Evolutionary conservation across 2,113 vertebrate species (phyloP).

Genomic region (Campylomormyrus numenius): DNA sequence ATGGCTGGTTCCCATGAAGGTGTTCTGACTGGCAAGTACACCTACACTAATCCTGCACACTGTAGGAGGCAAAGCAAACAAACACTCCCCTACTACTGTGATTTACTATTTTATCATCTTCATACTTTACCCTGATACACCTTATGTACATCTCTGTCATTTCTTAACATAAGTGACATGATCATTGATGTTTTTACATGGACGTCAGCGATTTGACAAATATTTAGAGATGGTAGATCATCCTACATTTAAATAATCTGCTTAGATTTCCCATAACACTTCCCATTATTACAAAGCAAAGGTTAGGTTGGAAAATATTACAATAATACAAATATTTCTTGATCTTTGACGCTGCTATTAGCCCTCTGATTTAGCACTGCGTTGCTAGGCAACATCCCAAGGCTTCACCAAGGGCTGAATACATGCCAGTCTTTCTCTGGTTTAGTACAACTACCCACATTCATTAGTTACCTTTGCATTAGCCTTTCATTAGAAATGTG

Average conservation of each 20-base stretch:
- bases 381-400: not conserved
- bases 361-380: not conserved
- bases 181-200: not conserved
- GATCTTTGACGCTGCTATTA: not conserved
- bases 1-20: not conserved
- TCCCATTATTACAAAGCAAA: not conserved
- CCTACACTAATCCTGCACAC: not conserved
- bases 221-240: not conserved
- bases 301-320: not conserved
- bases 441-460: not conserved
- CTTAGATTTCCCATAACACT: not conserved
- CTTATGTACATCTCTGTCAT: not conserved
- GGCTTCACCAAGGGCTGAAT: not conserved
- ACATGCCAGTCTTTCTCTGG: not conserved
- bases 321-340: not conserved
- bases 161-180: not conserved
- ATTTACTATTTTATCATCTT: not conserved
- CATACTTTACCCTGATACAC: not conserved
- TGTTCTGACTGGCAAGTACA: not conserved
- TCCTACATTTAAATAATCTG: not conserved
- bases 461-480: not conserved
- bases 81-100: not conserved
- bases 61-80: not conserved
- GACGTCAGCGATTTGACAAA: not conserved
- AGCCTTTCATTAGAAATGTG: not conserved